These are phyloP conservation scores for Peromyscus nudipes DNA, from an alignment of 2,797 vertebrate species.

Conservation along the genomic window DNA sequence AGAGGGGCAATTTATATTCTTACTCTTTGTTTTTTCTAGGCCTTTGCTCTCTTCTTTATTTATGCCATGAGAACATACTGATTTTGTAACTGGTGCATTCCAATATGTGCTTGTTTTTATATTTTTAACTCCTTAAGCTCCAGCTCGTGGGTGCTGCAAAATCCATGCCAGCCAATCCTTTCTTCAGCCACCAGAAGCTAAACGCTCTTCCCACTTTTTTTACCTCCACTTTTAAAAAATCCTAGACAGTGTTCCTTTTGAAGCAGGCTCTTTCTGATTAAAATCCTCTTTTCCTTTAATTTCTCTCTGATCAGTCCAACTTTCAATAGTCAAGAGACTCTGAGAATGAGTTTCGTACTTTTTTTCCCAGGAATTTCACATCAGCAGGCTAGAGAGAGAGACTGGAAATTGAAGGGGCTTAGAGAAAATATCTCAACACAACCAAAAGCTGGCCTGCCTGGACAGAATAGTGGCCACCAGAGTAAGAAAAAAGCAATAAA, in stretches of 20 bases:
- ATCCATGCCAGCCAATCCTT: neutral
- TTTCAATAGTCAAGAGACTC: neutral
- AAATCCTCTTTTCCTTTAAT: neutral
- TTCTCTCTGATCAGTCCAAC: neutral
- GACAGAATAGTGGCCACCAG: neutral
- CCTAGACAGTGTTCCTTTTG: neutral
- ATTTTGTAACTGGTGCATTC: neutral
- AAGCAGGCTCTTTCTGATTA: neutral
- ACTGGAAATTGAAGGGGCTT: neutral
- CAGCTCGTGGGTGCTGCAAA: neutral
- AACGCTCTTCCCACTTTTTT: neutral
- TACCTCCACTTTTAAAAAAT: neutral
- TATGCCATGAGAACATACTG: neutral
- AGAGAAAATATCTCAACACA: neutral
- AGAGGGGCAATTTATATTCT: neutral
- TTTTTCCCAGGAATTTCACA: neutral
- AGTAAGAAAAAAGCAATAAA: neutral
- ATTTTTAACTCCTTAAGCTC: neutral
- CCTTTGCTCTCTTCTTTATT: neutral
- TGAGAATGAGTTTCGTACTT: neutral
- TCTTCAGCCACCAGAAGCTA: neutral
- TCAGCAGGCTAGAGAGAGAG: neutral
- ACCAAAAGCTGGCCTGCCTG: neutral
- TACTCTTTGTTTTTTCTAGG: neutral
- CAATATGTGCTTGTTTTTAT: neutral